Evolutionary conservation across 2,113 vertebrate genomes (phyloP).

Genomic region (Gymnarchus niloticus): DNA sequence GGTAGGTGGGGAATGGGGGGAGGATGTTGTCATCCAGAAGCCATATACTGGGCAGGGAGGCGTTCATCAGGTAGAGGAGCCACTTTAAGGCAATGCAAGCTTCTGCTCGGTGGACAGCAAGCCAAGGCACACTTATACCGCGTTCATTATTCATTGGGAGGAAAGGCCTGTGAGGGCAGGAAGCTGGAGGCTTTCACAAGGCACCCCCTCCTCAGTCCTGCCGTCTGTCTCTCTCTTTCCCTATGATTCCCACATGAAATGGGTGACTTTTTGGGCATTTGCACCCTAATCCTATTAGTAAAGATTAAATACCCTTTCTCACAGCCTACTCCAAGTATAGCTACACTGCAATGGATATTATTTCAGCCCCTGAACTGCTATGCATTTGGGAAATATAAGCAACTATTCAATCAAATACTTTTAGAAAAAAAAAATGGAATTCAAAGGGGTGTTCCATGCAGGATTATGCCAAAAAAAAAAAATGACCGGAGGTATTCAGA

Average conservation of each 20-base stretch:
- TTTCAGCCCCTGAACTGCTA: background rate
- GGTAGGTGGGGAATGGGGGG: background rate
- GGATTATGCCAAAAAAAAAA: background rate
- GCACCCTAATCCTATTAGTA: constrained; percentile 47
- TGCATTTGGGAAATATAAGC: background rate
- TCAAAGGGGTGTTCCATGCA: background rate
- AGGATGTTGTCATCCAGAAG: background rate
- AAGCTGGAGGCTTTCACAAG: background rate
- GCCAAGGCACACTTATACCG: background rate
- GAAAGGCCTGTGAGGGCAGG: background rate
- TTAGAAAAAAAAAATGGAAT: background rate
- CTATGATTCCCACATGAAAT: constrained; percentile 7
- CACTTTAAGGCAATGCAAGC: background rate
- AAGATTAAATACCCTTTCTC: constrained; percentile 28
- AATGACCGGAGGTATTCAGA: background rate
- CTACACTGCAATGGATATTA: constrained; percentile 1
- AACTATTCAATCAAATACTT: background rate
- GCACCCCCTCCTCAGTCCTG: background rate
- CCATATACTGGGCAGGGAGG: background rate
- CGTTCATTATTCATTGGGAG: constrained; percentile 6
- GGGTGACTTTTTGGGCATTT: constrained; percentile 37
- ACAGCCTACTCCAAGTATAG: constrained; percentile 5
- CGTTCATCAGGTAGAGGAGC: background rate
- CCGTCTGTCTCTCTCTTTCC: background rate
- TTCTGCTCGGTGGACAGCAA: background rate